Evolutionary conservation across 1,140 invertebrate species (phyloP), one percentile per base, ranked within the genome.

Genomic region (Halictus rubicundus): DNA sequence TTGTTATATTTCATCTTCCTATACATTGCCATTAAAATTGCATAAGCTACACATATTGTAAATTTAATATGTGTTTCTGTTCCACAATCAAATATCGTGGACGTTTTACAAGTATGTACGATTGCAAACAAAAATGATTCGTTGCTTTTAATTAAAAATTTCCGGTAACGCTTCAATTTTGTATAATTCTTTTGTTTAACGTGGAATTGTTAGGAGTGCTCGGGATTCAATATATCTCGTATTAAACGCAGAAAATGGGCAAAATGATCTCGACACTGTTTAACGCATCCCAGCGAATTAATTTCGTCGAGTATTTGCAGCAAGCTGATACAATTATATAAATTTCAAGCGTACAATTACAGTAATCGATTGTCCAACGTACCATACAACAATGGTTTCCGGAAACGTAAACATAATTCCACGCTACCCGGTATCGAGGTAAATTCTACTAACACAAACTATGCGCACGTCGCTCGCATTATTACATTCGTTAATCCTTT

Each of bases 311-410:
- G 60, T 72, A 60, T 78, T 78, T 78, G 60, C 76, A 59, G 76
- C 49, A 72, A 78, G 25, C 37, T 46, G 76, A 37, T 64, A 72
- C 60, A 64, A 72, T 72, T 78, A 72, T 72, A 78, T 72, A 78
- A 78, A 78, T 78, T 78, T 72, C 60, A 49, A 39, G 68, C 60
- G 68, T 61, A 37, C 76, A 78, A 69, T 78, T 72, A 72, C 76
- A 72, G 76, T 64, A 78, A 78, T 72, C 76, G 76, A 78, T 78
- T 78, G 72, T 65, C 76, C 71, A 78, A 78, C 76, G 76, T 65
- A 72, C 60, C 69, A 54, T 78, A 78, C 60, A 78, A 65, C 76
- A 78, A 72, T 72, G 69, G 42, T 64, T 78, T 65, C 76, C 69
- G 23, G 60, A 46, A 71, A 71, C 69, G 69, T 78, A 78, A 72